Base-by-base conservation (phyloP, 2,888 invertebrate genomes). In the Alviniconcha strummeri region DNA sequence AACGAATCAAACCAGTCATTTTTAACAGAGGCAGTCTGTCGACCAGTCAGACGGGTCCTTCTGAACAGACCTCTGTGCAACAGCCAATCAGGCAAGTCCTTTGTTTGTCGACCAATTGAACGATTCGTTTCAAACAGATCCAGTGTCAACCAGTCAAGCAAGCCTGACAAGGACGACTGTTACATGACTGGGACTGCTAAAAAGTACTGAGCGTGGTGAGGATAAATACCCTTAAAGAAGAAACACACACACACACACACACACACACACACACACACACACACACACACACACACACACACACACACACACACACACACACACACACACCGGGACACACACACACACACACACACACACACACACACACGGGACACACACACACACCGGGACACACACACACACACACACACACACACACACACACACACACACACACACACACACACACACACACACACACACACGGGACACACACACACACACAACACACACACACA, bases 351-450 rank as follows among this genome's bases (percentile, higher is more conserved):
- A 69, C 69, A 69, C 69, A 69, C 69, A 69, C 69, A 60, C 69
- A 69, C 69, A 69, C 69, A 69, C 69, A 69, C 69, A 69, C n/a
- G 7, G 5, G 8, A 19, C 52, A 5, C 74, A 19, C 52, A 15
- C 13, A 52, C 52, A 15, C 52, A 15, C 9, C 6, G 52, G 13
- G 7, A 52, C 74, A 52, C 36, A 72, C 72, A 72, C 72, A 72
- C 72, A 72, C 19, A 72, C 52, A 72, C 72, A 72, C 72, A 72
- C 72, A 72, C 72, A 72, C 72, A 36, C 72, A 72, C 72, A 72
- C 69, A 69, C 69, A 69, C 69, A 69, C 69, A 69, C 36, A 9
- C 72, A 72, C 72, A 8, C 8, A n/a, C 36, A 8, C 72, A 72
- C 72, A 72, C 72, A 72, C 72, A 72, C 72, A 72, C 72, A 36